These are phyloP conservation scores for Chitala chitala DNA, from an alignment of 2,113 vertebrate genomes.

Conservation along the genomic window DNA sequence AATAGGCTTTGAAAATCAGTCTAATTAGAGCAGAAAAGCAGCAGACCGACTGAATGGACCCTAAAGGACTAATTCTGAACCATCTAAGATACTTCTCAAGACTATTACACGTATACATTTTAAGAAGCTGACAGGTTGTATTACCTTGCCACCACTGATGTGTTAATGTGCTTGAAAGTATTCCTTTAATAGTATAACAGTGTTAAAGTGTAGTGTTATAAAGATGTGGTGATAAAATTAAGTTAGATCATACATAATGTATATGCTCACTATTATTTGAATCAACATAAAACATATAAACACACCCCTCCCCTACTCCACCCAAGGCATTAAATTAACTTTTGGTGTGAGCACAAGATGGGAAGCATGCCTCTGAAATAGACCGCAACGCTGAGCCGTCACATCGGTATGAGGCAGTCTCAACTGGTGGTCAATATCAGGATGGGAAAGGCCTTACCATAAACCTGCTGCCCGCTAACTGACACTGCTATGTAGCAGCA, in stretches of 20 bases:
- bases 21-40: slow-evolving; percentile 51
- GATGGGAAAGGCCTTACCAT: not conserved
- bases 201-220: not conserved
- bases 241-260: not conserved
- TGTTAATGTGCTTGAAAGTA: not conserved
- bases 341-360: not conserved
- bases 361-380: not conserved
- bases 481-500: slow-evolving; percentile 37
- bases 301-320: too few relatives aligned
- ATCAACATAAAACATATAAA: too few relatives aligned
- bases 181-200: not conserved
- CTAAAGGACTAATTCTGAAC: slow-evolving; percentile 26
- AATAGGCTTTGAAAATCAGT: slow-evolving; percentile 38
- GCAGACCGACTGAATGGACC: slow-evolving; percentile 35
- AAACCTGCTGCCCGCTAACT: not conserved
- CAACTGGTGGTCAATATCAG: not conserved
- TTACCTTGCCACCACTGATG: not conserved
- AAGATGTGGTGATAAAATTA: not conserved
- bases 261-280: too few relatives aligned
- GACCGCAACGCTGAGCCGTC: not conserved
- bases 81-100: slow-evolving; percentile 23
- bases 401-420: not conserved
- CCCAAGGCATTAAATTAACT: not conserved
- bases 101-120: too few relatives aligned
- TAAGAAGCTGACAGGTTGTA: too few relatives aligned